Evolutionary conservation across 1,140 invertebrate genomes (phyloP).

Genomic region (Rhopalosiphum padi): DNA sequence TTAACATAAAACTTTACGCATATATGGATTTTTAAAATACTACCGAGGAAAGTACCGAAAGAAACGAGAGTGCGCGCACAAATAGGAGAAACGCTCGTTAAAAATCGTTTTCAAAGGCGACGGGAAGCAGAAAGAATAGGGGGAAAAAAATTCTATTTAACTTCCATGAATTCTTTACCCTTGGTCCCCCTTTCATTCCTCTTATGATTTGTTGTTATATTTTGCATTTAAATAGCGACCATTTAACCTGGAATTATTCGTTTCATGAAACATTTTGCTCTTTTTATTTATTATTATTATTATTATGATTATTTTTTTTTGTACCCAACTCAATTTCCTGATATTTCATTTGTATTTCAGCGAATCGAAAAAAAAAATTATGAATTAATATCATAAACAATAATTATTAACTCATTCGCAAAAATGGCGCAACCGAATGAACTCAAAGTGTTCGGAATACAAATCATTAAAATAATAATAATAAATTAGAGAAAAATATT

Average conservation of each 20-base stretch:
- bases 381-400: not conserved
- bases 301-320: not conserved
- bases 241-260: conserved; percentile 37
- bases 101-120: conserved; percentile 34
- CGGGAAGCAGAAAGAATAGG: not conserved
- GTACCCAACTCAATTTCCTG: not conserved
- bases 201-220: conserved; percentile 46
- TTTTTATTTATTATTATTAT: not conserved
- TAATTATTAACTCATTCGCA: not conserved
- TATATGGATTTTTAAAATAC: not conserved
- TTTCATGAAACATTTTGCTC: not conserved
- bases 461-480: not conserved
- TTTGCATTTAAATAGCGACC: conserved; percentile 43
- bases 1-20: not conserved
- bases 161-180: not conserved
- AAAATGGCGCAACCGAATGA: not conserved
- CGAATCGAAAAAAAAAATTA: not conserved
- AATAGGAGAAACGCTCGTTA: conserved; percentile 27
- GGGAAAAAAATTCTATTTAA: not conserved
- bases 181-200: not conserved
- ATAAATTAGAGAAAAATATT: not conserved
- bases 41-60: not conserved
- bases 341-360: conserved; percentile 1
- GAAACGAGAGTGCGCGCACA: not conserved
- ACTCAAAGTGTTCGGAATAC: not conserved